Percentiles rank a stretch among this genome's conserved stretches.
These are phyloP conservation scores for Drosophila obscura DNA, from an alignment of 1,140 invertebrate genomes.

Conservation along the genomic window DNA sequence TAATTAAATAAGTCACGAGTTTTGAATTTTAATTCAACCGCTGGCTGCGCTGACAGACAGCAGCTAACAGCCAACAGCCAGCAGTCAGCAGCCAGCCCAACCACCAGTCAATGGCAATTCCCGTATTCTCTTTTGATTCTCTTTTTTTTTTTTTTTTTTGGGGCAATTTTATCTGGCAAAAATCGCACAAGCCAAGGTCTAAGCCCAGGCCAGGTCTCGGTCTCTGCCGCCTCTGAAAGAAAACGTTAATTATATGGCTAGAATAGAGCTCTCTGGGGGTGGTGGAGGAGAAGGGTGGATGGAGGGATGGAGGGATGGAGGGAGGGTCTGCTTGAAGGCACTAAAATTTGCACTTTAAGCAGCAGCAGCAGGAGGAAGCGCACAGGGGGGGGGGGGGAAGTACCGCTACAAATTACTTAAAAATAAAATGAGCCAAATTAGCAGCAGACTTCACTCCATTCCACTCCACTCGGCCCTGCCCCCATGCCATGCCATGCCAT, in stretches of 20 bases:
- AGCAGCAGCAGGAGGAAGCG: background rate
- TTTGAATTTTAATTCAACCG: conserved; percentile 80
- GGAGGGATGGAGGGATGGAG: too few species aligned
- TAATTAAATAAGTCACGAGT: conserved; percentile 83
- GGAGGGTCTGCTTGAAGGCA: conserved; percentile 49
- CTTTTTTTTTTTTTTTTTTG: conserved; percentile 40
- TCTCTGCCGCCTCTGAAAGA: conserved; percentile 17
- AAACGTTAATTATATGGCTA: conserved; percentile 81
- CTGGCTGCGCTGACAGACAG: conserved; percentile 63
- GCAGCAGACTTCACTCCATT: conserved; percentile 59
- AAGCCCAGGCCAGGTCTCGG: conserved; percentile 44
- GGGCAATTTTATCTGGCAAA: conserved; percentile 72
- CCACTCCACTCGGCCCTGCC: too few species aligned
- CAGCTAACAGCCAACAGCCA: conserved; percentile 7
- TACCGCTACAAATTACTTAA: conserved; percentile 76
- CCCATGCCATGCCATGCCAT: too few species aligned
- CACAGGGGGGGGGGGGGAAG: conserved; percentile 19
- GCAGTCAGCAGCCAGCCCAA: conserved; percentile 43
- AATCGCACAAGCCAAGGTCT: conserved; percentile 82
- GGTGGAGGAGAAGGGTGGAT: too few species aligned
- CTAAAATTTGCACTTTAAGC: conserved; percentile 83
- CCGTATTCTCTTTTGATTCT: conserved; percentile 29
- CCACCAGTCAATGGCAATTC: conserved; percentile 64
- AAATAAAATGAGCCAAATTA: conserved; percentile 81
- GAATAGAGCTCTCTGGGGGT: conserved; percentile 37